A percentile compares a stretch with the other conserved stretches of the same genome.
These are phyloP conservation scores for Caiman crocodilus DNA, from an alignment of 2,797 vertebrate genomes.

Conservation along the genomic window DNA sequence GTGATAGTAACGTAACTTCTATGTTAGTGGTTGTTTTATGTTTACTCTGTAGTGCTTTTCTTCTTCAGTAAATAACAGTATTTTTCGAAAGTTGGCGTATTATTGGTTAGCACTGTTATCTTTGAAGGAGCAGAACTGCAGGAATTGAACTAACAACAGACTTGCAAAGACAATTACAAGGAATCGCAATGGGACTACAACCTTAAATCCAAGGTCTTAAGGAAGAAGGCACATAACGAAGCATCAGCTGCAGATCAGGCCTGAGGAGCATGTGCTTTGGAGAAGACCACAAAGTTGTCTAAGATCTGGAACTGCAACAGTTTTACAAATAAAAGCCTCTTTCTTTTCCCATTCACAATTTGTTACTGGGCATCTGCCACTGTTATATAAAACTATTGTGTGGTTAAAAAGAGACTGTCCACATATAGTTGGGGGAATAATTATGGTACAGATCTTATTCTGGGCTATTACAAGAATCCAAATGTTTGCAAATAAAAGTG, in stretches of 20 bases:
- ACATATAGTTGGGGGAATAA: neutral
- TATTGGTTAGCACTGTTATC: rapidly evolving
- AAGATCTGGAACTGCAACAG: neutral
- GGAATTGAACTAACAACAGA: neutral
- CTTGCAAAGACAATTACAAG: too few species aligned
- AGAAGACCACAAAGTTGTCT: neutral
- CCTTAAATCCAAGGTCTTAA: neutral
- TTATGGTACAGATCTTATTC: slow-evolving; percentile 8
- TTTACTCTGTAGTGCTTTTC: too few species aligned
- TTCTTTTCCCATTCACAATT: neutral
- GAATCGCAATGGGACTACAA: neutral
- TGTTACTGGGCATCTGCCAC: neutral
- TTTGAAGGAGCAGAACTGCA: neutral
- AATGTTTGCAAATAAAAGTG: neutral
- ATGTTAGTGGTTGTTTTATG: too few species aligned
- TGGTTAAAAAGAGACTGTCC: neutral
- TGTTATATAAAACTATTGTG: neutral
- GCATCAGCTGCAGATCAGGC: too few species aligned
- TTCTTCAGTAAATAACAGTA: too few species aligned
- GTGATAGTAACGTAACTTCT: neutral
- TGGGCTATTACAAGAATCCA: neutral
- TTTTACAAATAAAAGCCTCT: neutral
- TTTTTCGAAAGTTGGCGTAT: too few species aligned
- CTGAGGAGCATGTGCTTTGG: neutral
- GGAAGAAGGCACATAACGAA: neutral